Evolutionary conservation across 1,140 invertebrate genomes (phyloP).

Genomic region (Drosophila repletoides): DNA sequence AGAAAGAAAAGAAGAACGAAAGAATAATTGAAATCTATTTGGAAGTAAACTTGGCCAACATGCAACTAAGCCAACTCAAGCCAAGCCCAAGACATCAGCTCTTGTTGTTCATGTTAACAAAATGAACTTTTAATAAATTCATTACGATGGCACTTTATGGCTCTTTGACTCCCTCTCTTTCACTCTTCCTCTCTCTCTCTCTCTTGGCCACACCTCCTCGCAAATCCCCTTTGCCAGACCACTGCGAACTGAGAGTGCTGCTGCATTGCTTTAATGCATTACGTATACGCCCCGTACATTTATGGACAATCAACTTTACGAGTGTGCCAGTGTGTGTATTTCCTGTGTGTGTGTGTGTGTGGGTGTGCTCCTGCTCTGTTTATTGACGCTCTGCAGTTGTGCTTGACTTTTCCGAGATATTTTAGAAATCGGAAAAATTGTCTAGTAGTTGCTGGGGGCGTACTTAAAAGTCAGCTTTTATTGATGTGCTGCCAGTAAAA

Average conservation of each 20-base stretch:
- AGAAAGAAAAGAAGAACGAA: too few species aligned
- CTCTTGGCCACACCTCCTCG: constrained; percentile 2
- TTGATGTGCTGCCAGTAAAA: constrained; percentile 19
- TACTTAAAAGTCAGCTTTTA: constrained; percentile 14
- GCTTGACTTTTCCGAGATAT: constrained; percentile 72
- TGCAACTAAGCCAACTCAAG: constrained; percentile 37
- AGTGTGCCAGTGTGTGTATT: constrained; percentile 8
- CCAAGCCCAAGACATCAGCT: constrained; percentile 42
- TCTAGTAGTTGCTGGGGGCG: constrained; percentile 4
- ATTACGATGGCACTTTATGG: constrained; percentile 65
- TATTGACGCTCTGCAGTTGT: constrained; percentile 70
- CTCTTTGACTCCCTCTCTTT: too few species aligned
- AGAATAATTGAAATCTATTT: constrained; percentile 65
- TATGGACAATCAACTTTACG: constrained; percentile 76
- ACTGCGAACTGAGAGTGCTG: constrained; percentile 13
- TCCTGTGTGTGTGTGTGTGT: constrained; percentile 15
- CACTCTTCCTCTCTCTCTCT: too few species aligned
- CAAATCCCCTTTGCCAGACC: too few species aligned
- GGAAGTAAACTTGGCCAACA: constrained; percentile 73
- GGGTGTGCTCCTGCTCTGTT: constrained; percentile 33
- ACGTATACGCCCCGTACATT: constrained; percentile 79
- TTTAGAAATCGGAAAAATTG: constrained; percentile 69
- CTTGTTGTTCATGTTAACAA: constrained; percentile 32
- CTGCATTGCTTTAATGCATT: constrained; percentile 71
- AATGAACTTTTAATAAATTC: constrained; percentile 75